A percentile compares a stretch with the other conserved stretches of the same genome.
Conservation (phyloP, 2,888 invertebrate species). For the Nemapogon koenigi region DNA sequence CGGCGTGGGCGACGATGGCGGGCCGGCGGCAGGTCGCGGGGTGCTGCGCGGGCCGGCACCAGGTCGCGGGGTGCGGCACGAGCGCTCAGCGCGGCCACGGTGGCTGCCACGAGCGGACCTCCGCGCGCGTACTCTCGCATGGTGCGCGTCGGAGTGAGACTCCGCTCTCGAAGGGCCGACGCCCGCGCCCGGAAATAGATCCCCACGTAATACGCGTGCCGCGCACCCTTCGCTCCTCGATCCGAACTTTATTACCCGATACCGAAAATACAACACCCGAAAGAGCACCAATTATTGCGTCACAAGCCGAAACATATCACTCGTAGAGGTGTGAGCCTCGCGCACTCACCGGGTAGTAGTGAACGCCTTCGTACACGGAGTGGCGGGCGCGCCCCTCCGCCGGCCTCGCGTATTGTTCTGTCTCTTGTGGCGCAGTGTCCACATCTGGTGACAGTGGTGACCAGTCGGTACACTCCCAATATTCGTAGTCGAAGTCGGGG, state of each 20-base stretch:
- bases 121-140: constrained; percentile 63
- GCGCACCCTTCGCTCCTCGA: constrained; percentile 45
- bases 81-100: constrained; percentile 54
- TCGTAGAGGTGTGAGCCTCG: too few species aligned
- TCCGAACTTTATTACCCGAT: constrained; percentile 32
- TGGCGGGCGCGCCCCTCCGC: constrained; percentile 35
- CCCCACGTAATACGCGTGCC: constrained; percentile 44
- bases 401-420: constrained; percentile 21
- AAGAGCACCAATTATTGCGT: neutral
- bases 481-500: constrained; percentile 36
- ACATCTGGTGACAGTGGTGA: too few species aligned
- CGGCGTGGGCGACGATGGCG: constrained; percentile 12
- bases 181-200: constrained; percentile 60
- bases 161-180: constrained; percentile 44
- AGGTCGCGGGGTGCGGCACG: constrained; percentile 41
- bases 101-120: constrained; percentile 68
- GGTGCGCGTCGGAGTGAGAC: constrained; percentile 56
- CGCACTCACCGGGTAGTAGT: constrained; percentile 45
- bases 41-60: too few species aligned
- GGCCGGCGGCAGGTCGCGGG: constrained; percentile 12
- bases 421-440: neutral
- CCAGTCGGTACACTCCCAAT: neutral
- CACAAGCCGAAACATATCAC: too few species aligned
- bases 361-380: constrained; percentile 56
- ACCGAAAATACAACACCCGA: constrained; percentile 22